phyloP scores from a whole-genome alignment of 1,140 invertebrate species.

The Agrilus planipennis region DNA sequence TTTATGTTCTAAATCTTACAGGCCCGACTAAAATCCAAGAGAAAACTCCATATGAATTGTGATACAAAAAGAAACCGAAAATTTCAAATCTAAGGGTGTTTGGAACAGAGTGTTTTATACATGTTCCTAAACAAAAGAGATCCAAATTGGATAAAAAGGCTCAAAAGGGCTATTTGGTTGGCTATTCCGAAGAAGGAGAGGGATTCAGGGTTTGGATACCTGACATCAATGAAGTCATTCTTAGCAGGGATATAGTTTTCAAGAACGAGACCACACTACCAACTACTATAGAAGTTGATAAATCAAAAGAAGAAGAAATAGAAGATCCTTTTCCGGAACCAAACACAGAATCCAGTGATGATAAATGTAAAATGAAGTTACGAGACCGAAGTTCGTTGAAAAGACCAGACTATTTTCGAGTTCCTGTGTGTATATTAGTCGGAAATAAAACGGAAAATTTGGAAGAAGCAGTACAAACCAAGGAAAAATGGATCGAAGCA shows the following conservation, averaged over 20 bases:
- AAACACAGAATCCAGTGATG: neutral
- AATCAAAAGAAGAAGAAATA: neutral
- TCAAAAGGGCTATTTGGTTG: neutral
- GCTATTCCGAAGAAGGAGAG: neutral
- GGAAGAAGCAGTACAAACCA: too few relatives aligned
- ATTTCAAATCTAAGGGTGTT: neutral
- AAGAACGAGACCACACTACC: neutral
- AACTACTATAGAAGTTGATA: neutral
- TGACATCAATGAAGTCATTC: neutral
- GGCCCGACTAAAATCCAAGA: neutral
- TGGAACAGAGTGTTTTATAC: conserved; percentile 6
- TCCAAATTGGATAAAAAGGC: conserved; percentile 6
- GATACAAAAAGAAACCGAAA: neutral
- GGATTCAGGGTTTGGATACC: neutral
- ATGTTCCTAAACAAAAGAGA: conserved; percentile 21
- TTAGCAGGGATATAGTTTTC: neutral
- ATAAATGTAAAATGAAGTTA: neutral
- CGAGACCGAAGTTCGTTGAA: neutral
- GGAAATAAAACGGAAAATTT: neutral
- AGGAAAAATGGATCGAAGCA: conserved; percentile 15
- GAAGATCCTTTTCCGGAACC: too few relatives aligned
- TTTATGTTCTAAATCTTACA: neutral
- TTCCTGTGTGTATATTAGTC: neutral
- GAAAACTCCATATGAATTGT: neutral
- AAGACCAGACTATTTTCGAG: neutral